Conservation (phyloP, 2,113 vertebrate genomes). For the Balaeniceps rex region DNA sequence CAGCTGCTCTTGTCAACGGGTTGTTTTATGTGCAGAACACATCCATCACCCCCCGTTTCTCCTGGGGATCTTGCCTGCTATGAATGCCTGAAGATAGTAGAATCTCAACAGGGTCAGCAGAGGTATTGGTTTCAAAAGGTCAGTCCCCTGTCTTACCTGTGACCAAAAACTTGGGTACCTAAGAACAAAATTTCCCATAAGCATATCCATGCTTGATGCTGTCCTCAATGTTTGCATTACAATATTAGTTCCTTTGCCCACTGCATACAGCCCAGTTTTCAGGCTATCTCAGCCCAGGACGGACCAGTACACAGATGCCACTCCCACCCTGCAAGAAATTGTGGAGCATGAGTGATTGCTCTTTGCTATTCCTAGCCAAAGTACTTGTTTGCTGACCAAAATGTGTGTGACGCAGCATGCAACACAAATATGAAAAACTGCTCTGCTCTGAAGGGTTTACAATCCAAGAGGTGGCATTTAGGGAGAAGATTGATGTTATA, state of each 20-base stretch:
- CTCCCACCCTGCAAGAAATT: neutral
- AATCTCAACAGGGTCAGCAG: neutral
- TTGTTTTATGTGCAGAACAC: neutral
- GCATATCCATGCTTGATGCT: rapidly evolving
- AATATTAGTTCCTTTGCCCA: neutral
- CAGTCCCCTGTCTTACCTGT: neutral
- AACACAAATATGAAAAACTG: neutral
- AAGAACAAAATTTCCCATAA: neutral
- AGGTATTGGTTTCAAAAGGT: neutral
- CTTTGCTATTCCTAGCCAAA: neutral
- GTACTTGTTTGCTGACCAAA: neutral
- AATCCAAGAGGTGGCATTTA: neutral
- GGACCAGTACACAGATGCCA: neutral
- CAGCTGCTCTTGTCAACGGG: neutral
- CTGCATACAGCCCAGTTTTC: neutral
- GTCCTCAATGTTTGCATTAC: neutral
- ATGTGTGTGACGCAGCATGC: rapidly evolving
- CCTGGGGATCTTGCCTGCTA: neutral
- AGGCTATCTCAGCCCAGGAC: neutral
- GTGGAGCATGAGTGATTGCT: neutral
- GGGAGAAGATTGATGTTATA: neutral
- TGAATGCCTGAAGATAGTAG: neutral
- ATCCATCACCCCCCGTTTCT: neutral
- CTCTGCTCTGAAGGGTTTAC: neutral
- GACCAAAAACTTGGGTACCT: neutral